phyloP scores from a whole-genome alignment of 2,888 invertebrate species.

The Phyto melanocephala region DNA sequence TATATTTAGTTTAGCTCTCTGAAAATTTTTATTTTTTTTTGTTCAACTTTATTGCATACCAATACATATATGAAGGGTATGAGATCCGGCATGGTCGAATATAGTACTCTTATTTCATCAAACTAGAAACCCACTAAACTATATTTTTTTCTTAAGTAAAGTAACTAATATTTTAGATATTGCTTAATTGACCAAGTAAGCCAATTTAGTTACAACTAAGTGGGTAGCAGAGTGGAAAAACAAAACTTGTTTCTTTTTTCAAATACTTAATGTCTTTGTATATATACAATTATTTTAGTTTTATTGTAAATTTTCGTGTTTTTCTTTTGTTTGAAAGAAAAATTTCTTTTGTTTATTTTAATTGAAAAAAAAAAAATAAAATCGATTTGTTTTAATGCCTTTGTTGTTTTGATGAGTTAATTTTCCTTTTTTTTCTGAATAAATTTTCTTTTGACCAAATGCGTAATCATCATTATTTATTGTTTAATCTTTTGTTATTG shows the following conservation, averaged over 20 bases:
- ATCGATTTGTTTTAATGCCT: not conserved
- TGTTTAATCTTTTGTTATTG: constrained; percentile 36
- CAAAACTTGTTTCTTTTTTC: not conserved
- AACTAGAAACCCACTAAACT: constrained; percentile 27
- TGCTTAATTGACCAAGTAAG: constrained; percentile 42
- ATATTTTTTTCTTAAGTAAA: not conserved
- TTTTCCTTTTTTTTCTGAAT: not conserved
- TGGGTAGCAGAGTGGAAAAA: not conserved
- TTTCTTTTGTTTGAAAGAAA: not conserved
- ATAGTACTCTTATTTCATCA: not conserved
- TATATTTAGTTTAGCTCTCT: too few relatives aligned
- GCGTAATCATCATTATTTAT: constrained; percentile 9
- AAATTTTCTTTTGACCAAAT: not conserved
- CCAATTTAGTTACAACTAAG: not conserved
- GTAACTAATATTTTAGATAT: not conserved
- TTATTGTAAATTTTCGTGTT: not conserved
- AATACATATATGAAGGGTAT: too few relatives aligned
- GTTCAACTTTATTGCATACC: too few relatives aligned
- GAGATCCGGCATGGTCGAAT: too few relatives aligned
- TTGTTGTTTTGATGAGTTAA: not conserved
- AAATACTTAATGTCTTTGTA: not conserved
- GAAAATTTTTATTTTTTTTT: too few relatives aligned
- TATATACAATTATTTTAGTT: not conserved
- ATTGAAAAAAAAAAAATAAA: not conserved
- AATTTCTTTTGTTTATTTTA: constrained; percentile 7